phyloP scores from a whole-genome alignment of 2,113 vertebrate genomes.

The Hemichromis elongatus region DNA sequence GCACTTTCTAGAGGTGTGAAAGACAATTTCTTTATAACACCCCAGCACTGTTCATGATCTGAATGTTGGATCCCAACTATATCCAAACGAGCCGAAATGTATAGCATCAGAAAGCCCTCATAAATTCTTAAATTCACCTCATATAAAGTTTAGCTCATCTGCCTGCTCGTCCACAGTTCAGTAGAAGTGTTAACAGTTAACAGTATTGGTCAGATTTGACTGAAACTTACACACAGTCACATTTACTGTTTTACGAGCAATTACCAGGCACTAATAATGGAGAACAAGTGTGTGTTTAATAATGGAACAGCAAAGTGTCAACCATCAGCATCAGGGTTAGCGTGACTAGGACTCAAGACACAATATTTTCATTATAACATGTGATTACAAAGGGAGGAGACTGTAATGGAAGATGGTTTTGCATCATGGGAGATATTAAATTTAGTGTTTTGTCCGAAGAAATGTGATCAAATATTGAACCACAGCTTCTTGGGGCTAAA shows the following conservation, averaged over 20 bases:
- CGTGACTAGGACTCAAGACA: neutral
- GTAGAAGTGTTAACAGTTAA: neutral
- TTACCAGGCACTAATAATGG: neutral
- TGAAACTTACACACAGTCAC: neutral
- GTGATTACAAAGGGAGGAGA: neutral
- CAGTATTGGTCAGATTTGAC: neutral
- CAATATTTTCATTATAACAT: neutral
- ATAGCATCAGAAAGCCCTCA: neutral
- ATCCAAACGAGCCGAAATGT: neutral
- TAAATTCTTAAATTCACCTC: neutral
- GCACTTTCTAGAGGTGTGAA: slow-evolving; percentile 91
- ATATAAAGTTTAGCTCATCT: neutral
- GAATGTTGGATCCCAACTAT: neutral
- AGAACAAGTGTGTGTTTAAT: neutral
- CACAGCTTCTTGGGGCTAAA: neutral
- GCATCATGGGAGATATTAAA: neutral
- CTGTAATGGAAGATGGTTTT: neutral
- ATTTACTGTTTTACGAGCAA: neutral
- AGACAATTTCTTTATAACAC: neutral
- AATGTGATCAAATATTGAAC: neutral
- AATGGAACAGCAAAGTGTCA: neutral
- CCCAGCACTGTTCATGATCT: neutral
- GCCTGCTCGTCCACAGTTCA: neutral
- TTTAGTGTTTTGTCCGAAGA: neutral
- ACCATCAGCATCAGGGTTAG: neutral